phyloP scores from a whole-genome alignment of 2,797 vertebrate species.

The Acanthurus lineatus region DNA sequence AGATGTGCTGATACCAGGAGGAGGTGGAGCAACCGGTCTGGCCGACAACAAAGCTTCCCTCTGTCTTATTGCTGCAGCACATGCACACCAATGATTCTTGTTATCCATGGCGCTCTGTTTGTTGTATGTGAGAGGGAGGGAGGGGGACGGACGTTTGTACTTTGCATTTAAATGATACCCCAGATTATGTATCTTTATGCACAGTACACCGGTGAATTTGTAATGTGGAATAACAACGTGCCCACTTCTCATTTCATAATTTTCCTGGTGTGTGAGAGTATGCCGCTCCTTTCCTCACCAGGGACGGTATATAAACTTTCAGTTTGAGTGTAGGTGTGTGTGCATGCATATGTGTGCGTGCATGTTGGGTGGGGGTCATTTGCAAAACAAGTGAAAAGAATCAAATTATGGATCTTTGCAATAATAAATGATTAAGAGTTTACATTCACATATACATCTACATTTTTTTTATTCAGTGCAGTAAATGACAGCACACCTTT shows the following conservation, averaged over 20 bases:
- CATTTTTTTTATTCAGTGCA: slow-evolving; percentile 3
- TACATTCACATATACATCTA: too few species aligned
- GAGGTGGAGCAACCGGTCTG: slow-evolving; percentile 52
- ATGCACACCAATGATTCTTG: slow-evolving; percentile 73
- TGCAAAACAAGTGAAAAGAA: not conserved
- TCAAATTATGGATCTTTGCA: not conserved
- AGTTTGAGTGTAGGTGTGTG: not conserved
- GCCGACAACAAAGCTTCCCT: slow-evolving; percentile 74
- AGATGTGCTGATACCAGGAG: slow-evolving; percentile 71
- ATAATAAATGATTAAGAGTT: slow-evolving; percentile 12
- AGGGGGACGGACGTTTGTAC: slow-evolving; percentile 59
- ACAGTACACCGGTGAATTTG: slow-evolving; percentile 56
- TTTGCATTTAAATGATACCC: slow-evolving; percentile 77
- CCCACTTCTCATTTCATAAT: slow-evolving; percentile 58
- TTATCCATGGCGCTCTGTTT: slow-evolving; percentile 69
- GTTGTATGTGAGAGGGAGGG: slow-evolving; percentile 50
- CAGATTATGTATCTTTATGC: slow-evolving; percentile 71
- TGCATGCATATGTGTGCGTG: too few species aligned
- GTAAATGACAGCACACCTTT: not conserved
- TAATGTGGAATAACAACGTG: slow-evolving; percentile 61
- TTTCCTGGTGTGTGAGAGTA: slow-evolving; percentile 45
- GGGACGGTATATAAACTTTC: not conserved
- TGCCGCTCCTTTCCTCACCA: slow-evolving; percentile 32
- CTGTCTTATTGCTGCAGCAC: slow-evolving; percentile 74
- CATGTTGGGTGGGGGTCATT: not conserved